Base-by-base conservation (phyloP, 1,140 invertebrate species). In the Venturia canescens region DNA sequence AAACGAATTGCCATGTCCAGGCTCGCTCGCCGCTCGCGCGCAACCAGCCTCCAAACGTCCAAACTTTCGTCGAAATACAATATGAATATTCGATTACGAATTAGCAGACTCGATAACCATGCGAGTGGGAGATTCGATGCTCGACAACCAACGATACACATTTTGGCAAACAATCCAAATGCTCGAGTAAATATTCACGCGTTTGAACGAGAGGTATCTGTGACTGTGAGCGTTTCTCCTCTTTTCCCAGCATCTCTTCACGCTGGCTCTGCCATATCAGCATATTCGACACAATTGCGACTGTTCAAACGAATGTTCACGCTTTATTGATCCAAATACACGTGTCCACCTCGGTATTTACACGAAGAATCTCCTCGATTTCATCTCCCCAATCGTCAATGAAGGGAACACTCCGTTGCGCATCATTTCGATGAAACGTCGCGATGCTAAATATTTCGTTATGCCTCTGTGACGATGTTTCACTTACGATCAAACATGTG, bases 21-120 rank as follows among this genome's bases (percentile, higher is more conserved):
- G 5, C 7, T 44, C 38, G 38, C 0, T 44, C 13, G n/a, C n/a
- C 38, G 38, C 13, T 44, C 11, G 6, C 44, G 44, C 44, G 16
- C 21, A 57, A 57, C 53, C 13, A 57, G 44, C 16, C 6, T 48
- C 44, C 18, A 18, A 57, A 18, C 18, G 18, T 5, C n/a, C 53
- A 23, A 57, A 57, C 18, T 76, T 76, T 76, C 79, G 50, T 76
- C 79, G 70, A 80, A 80, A 80, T 80, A 80, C 53, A 38, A 63
- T 80, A 74, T 76, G 79, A 80, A 80, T 80, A 80, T 74, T 80
- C 75, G 79, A 80, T 80, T 80, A 80, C 79, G n/a, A 80, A 80
- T 75, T 80, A 76, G 79, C 26, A 34, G 57, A 21, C 16, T 80
- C 72, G 75, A 76, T 76, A 76, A 50, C 50, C 38, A 23, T 78